phyloP scores from a whole-genome alignment of 2,888 invertebrate genomes.

The Tinea trinotella region DNA sequence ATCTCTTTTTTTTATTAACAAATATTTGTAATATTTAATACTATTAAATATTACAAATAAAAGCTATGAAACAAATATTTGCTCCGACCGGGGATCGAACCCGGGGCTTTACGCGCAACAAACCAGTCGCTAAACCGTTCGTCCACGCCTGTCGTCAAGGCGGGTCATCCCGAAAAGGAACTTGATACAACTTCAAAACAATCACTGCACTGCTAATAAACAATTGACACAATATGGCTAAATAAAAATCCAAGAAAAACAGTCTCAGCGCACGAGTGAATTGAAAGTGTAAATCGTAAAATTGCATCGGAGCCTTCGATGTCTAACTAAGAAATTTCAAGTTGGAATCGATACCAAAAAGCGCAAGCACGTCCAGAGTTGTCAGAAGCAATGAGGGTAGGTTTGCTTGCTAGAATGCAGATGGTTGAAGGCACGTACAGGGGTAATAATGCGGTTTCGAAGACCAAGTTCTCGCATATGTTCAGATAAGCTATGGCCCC shows the following conservation, averaged over 20 bases:
- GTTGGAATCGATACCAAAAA: neutral
- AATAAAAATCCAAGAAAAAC: neutral
- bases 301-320: neutral
- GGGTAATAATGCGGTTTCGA: constrained; percentile 9
- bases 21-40: no score
- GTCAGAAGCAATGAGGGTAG: constrained; percentile 13
- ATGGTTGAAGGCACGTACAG: constrained; percentile 10
- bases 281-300: neutral
- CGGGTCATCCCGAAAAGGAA: no score
- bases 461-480: constrained; percentile 12
- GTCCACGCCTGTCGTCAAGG: no score
- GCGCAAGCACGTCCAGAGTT: constrained; percentile 4
- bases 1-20: no score
- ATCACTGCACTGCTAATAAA: no score
- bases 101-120: no score
- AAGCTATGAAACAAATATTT: no score
- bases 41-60: no score
- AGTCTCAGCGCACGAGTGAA: neutral
- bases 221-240: no score
- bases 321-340: constrained; percentile 10
- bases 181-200: no score
- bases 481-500: constrained; percentile 6
- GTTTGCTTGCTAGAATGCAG: constrained; percentile 6
- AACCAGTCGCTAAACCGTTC: no score
- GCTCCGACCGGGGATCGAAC: no score